Evolutionary conservation across 1,140 invertebrate genomes (phyloP).

Genomic region (Portunus trituberculatus): DNA sequence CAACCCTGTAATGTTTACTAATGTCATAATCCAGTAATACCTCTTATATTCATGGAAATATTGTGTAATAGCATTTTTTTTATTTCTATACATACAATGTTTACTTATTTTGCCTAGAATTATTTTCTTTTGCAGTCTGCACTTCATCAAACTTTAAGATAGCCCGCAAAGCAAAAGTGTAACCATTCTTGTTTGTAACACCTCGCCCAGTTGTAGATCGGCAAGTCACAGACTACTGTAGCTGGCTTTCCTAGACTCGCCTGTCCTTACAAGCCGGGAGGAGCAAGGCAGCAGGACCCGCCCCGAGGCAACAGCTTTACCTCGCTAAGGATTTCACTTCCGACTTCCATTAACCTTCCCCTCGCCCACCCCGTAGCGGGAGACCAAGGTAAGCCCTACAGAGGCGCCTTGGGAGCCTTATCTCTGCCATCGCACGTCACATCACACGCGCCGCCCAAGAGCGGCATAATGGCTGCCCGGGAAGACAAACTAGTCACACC

Average conservation of each 20-base stretch:
- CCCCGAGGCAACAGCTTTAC: neutral
- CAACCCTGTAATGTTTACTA: too few relatives aligned
- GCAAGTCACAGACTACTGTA: neutral
- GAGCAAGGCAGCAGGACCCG: neutral
- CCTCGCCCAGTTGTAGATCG: neutral
- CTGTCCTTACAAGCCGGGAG: neutral
- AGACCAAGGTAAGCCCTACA: neutral
- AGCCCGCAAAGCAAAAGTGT: too few relatives aligned
- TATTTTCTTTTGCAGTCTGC: too few relatives aligned
- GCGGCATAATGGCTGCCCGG: conserved; percentile 27
- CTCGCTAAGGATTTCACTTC: conserved; percentile 10
- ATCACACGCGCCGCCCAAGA: conserved; percentile 30
- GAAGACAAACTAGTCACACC: conserved; percentile 36
- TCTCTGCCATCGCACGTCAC: conserved; percentile 24
- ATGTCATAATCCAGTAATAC: too few relatives aligned
- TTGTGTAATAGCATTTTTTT: too few relatives aligned
- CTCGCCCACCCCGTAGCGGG: neutral
- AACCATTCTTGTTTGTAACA: too few relatives aligned
- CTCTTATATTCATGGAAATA: too few relatives aligned
- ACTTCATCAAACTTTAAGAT: too few relatives aligned
- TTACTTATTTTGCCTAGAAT: too few relatives aligned
- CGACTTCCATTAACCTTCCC: conserved; percentile 20
- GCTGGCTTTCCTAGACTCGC: neutral
- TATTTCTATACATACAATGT: too few relatives aligned
- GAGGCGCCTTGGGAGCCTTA: neutral